phyloP scores from a whole-genome alignment of 1,140 invertebrate species.

The Drosophila orosa region DNA sequence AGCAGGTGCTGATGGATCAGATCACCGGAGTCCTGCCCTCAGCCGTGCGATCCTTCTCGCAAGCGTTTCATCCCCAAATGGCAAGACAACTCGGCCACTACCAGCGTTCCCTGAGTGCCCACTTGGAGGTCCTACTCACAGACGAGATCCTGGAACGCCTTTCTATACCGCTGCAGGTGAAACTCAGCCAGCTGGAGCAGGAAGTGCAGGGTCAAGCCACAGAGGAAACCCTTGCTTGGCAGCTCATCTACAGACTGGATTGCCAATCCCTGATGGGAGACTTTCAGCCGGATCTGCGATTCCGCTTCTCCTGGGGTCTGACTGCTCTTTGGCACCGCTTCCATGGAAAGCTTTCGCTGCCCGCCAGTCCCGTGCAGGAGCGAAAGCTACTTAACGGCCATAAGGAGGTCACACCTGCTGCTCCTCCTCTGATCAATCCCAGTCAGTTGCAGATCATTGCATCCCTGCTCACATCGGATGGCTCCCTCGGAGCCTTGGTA shows the following conservation, averaged over 20 bases:
- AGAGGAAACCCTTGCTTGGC: conserved; percentile 93
- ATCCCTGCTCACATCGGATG: conserved; percentile 89
- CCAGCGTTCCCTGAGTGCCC: conserved; percentile 96
- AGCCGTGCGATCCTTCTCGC: conserved; percentile 94
- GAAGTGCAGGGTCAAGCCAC: conserved; percentile 97
- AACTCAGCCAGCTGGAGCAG: conserved; percentile 93
- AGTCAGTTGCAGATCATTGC: conserved; percentile 87
- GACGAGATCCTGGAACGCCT: conserved; percentile 93
- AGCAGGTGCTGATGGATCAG: conserved; percentile 96
- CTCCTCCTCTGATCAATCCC: conserved; percentile 57
- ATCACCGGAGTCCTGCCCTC: conserved; percentile 92
- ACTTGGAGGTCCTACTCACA: conserved; percentile 94
- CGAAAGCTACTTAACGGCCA: conserved; percentile 53
- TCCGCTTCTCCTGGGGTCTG: conserved; percentile 95
- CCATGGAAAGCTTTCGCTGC: conserved; percentile 85
- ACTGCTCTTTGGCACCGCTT: conserved; percentile 93
- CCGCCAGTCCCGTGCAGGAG: background rate
- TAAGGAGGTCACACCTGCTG: conserved; percentile 26
- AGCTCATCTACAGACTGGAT: conserved; percentile 93
- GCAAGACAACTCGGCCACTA: conserved; percentile 93
- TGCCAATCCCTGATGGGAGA: conserved; percentile 98
- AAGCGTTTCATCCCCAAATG: conserved; percentile 94
- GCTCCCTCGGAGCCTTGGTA: conserved; percentile 91
- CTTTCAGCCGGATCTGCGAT: conserved; percentile 98
- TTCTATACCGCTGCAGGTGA: conserved; percentile 92